Evolutionary conservation across 2,113 vertebrate species (phyloP), one percentile per base, ranked within the genome.

Genomic region (Podarcis raffonei): DNA sequence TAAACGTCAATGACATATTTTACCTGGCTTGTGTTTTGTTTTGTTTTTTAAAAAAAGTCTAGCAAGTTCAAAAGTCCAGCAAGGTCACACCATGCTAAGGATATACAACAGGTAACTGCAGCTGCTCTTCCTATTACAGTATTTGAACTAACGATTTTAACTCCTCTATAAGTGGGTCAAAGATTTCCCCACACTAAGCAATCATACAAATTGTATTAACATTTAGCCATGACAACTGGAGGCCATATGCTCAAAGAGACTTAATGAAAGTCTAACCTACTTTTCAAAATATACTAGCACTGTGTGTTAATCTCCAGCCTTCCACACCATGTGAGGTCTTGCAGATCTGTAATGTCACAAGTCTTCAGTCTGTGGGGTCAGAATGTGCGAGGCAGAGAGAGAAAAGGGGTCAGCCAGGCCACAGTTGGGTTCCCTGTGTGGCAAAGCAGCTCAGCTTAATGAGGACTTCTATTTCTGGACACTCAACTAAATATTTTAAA

Each of bases 141-240:
- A 91, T 83, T 57, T 1, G 0, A 57, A 3, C 20, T 89, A 89
- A 62, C 5, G 72, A 20, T 78, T 84, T 83, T 94, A 77, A 92
- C 86, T 92, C 11, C 16, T 89, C 27, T 84, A 5, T 66, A 92
- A 92, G 83, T 90, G 90, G 77, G 84, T 87, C 91, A 91, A 87
- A n/a, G 5, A 23, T 77, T 90, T 92, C 66, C 35, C 74, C 81
- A n/a, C 1, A 93, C 77, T 66, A 93, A 88, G 13, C 0, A 23
- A 84, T 83, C 4, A 16, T 59, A 66, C 32, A 89, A 91, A 91
- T 83, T 90, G 85, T 88, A 82, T 77, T 48, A 15, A 39, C 32
- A 77, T 91, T 91, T 92, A 88, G 5, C 80, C 65, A 78, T 0
- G 0, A 72, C 42, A 86, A 87, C 78, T 3, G 18, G 16, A 89